These are phyloP conservation scores for Piliocolobus tephrosceles DNA, from an alignment of 2,113 vertebrate species.

Conservation along the genomic window DNA sequence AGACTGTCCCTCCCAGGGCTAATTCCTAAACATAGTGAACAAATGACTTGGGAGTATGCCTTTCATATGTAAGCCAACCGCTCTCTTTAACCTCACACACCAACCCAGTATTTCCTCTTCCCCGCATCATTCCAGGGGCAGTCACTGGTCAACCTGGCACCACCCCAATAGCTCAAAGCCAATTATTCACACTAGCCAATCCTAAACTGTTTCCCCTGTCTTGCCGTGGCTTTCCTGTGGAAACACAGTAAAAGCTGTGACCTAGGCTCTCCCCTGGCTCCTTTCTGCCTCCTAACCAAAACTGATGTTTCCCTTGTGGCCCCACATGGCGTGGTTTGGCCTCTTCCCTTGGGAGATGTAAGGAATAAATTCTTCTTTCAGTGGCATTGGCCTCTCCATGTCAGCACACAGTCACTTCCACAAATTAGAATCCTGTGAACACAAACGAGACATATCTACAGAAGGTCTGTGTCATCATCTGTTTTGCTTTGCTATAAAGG, in stretches of 20 bases:
- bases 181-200: not conserved
- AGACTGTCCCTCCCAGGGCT: not conserved
- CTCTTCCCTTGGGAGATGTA: not conserved
- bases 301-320: not conserved
- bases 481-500: not conserved
- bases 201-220: not conserved
- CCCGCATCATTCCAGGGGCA: not conserved
- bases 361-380: not conserved
- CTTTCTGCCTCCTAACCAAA: not conserved
- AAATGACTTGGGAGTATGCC: not conserved
- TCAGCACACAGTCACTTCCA: not conserved
- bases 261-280: not conserved
- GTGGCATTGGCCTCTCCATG: not conserved
- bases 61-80: not conserved
- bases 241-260: not conserved
- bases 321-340: not conserved
- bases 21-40: too few species aligned
- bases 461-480: not conserved
- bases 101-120: not conserved
- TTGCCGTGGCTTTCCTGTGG: not conserved
- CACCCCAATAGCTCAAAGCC: not conserved
- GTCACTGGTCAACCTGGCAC: not conserved
- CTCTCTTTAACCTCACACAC: not conserved
- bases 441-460: not conserved
- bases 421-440: not conserved